These are phyloP conservation scores for Hydractinia echinata DNA, from an alignment of 30 jellyfish, hydroid and myxozoan species.

Conservation along the genomic window DNA sequence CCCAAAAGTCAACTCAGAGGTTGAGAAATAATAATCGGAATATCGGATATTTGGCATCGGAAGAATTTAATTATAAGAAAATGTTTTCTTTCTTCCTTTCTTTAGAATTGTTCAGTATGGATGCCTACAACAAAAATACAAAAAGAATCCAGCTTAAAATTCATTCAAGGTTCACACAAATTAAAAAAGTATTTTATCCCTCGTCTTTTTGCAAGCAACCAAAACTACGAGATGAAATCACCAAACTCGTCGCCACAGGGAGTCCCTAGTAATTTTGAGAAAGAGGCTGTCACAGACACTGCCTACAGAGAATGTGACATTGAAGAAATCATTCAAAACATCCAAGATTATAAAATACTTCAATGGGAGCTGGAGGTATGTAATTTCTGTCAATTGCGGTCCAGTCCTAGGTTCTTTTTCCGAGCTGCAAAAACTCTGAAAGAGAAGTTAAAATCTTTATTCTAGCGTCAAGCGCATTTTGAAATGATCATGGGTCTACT, in stretches of 20 bases:
- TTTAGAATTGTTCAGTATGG: constrained; percentile 64
- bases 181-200: constrained; percentile 63
- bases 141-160: constrained; percentile 43
- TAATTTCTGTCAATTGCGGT: constrained; percentile 8
- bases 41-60: too few relatives aligned
- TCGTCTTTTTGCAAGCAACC: constrained; percentile 33
- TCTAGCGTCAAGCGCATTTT: too few relatives aligned
- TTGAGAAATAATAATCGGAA: too few relatives aligned
- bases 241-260: not conserved
- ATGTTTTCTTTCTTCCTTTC: too few relatives aligned
- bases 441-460: too few relatives aligned
- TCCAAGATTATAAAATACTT: constrained; percentile 29
- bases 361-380: constrained; percentile 78
- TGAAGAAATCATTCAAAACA: not conserved
- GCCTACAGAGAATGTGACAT: too few relatives aligned
- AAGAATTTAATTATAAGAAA: too few relatives aligned
- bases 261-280: too few relatives aligned
- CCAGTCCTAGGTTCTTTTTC: not conserved
- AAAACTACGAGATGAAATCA: constrained; percentile 11
- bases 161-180: constrained; percentile 71
- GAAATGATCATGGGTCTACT: too few relatives aligned
- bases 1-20: too few relatives aligned
- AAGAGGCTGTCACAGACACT: too few relatives aligned
- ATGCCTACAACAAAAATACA: constrained; percentile 51
- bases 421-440: too few relatives aligned